Evolutionary conservation across 2,797 vertebrate species (phyloP).

Genomic region (Myotis planiceps): DNA sequence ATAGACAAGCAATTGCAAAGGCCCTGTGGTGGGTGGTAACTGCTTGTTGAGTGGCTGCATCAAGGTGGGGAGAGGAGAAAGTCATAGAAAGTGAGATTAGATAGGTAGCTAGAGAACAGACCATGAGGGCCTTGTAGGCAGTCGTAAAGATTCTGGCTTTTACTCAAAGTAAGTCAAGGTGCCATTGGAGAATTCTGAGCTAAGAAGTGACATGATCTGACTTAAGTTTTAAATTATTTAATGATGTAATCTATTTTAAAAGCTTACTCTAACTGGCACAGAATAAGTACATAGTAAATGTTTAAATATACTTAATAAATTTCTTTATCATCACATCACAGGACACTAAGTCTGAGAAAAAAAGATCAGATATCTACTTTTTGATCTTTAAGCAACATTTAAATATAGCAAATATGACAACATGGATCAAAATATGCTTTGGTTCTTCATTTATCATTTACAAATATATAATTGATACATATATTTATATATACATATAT

Average conservation of each 20-base stretch:
- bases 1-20: not conserved
- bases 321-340: not conserved
- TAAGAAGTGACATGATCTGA: not conserved
- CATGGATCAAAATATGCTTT: not conserved
- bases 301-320: not conserved
- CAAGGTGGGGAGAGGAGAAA: not conserved
- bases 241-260: not conserved
- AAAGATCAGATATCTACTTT: not conserved
- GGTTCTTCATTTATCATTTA: not conserved
- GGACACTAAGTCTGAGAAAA: not conserved
- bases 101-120: not conserved
- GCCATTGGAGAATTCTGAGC: not conserved
- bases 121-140: accelerated
- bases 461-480: not conserved
- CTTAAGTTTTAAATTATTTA: slow-evolving; percentile 21
- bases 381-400: not conserved
- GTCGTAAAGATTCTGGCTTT: not conserved
- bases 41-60: not conserved
- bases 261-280: not conserved
- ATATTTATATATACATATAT: not conserved
- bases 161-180: not conserved
- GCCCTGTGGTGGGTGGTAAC: not conserved
- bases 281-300: not conserved
- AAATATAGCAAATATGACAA: slow-evolving; percentile 13
- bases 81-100: not conserved